These are phyloP conservation scores for Ophiothrix spiculata DNA, from an alignment of 35 echinoderm and acorn worm genomes.

Conservation along the genomic window DNA sequence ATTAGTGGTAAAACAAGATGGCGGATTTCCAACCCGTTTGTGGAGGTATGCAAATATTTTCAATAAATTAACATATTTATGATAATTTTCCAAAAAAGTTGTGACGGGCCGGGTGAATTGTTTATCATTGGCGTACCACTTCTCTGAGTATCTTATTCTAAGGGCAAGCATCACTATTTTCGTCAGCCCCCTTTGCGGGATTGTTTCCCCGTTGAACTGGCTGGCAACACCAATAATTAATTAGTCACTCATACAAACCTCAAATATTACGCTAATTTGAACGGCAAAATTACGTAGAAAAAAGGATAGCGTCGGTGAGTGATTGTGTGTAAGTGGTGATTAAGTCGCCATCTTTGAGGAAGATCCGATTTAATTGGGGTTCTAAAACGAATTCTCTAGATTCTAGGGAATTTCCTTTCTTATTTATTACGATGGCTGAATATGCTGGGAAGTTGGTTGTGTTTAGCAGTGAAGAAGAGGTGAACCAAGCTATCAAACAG, in stretches of 20 bases:
- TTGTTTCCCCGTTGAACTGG: too few relatives aligned
- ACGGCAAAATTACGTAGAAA: background rate
- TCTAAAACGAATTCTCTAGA: background rate
- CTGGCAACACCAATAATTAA: background rate
- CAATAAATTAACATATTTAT: too few relatives aligned
- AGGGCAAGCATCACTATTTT: too few relatives aligned
- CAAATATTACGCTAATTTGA: background rate
- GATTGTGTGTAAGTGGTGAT: background rate
- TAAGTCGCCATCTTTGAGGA: background rate
- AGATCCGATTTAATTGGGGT: background rate
- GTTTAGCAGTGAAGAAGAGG: background rate
- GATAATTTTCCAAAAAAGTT: too few relatives aligned
- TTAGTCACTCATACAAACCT: background rate
- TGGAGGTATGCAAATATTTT: too few relatives aligned
- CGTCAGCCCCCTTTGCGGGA: too few relatives aligned
- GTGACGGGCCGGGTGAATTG: too few relatives aligned
- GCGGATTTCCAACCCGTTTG: too few relatives aligned
- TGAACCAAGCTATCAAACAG: background rate
- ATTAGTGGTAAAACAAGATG: too few relatives aligned
- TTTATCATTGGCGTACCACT: too few relatives aligned
- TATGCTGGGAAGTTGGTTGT: background rate
- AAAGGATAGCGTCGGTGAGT: background rate
- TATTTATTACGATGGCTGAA: background rate
- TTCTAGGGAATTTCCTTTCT: background rate
- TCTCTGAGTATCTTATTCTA: too few relatives aligned